Base-by-base conservation (phyloP, 1,140 invertebrate species). In the Drosophila kikkawai region DNA sequence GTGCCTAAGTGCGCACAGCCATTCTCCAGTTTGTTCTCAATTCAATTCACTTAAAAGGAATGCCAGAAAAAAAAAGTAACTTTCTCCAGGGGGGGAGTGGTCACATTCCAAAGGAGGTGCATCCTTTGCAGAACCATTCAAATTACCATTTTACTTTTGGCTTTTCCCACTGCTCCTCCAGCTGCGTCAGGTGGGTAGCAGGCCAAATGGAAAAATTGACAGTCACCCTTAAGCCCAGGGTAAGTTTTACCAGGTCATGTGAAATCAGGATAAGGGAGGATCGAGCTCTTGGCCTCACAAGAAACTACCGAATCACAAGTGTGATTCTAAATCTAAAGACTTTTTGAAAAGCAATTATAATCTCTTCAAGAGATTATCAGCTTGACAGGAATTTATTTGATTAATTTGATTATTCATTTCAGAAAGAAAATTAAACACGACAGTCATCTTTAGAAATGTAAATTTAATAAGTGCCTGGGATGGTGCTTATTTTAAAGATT, bases 41-140 rank as follows among this genome's bases (percentile, higher is more conserved):
- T 71, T 70, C 69, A 73, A 73, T 71, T 58, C 69, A 50, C 69
- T 59, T 50, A 59, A 45, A 32, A 42, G 17, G 19, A 50, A 50
- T 41, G 66, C 51, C 66, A 37, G 44, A 42, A 50, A 73, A 53
- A 44, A 15, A 37, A 29, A 12, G 22, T 4, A n/a, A 45, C 22
- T 17, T 36, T 26, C 4, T 19, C 15, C 29, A 26, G 11, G n/a
- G 34, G 22, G 29, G 17, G 32, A 32, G 48, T 29, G 26, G 47
- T 51, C 15, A 53, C 29, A 42, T 26, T 51, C 42, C 56, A 9
- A n/a, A n/a, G 22, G 9, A 41, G n/a, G n/a, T 73, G 66, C 69
- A 59, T n/a, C 36, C 50, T 71, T 37, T 22, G 12, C 15, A 34
- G 34, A 22, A 55, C 48, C 63, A 45, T 68, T 68, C 22, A 55